phyloP scores from a whole-genome alignment of 2,888 invertebrate species.

The Linnaemya tessellans region DNA sequence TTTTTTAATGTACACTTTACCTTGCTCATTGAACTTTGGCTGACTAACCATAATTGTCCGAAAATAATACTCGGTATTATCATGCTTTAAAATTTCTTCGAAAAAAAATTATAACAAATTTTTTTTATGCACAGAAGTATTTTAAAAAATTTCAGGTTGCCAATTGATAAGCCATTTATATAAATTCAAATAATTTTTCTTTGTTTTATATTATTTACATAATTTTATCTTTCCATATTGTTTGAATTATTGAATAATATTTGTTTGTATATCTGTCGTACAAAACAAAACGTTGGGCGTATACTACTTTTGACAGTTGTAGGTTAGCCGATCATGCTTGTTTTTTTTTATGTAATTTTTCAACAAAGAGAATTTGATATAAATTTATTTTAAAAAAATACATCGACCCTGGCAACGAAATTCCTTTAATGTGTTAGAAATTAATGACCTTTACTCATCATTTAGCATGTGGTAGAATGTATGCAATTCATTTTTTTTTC shows the following conservation, averaged over 20 bases:
- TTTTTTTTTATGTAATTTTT: neutral
- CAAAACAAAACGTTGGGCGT: slow-evolving; percentile 46
- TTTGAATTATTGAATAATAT: neutral
- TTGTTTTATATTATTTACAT: too few species aligned
- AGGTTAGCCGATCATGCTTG: slow-evolving; percentile 57
- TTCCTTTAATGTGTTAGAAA: neutral
- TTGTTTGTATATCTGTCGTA: slow-evolving; percentile 18
- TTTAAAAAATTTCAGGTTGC: too few species aligned
- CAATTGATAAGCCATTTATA: too few species aligned
- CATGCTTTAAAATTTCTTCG: too few species aligned
- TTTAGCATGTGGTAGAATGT: slow-evolving; percentile 28
- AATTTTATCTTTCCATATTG: too few species aligned
- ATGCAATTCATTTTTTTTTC: slow-evolving; percentile 12
- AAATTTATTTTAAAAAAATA: slow-evolving; percentile 15
- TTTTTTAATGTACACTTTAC: too few species aligned
- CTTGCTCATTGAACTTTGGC: too few species aligned
- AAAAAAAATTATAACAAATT: too few species aligned
- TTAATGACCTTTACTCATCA: slow-evolving; percentile 32
- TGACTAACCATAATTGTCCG: too few species aligned
- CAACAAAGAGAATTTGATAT: slow-evolving; percentile 3
- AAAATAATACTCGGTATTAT: too few species aligned
- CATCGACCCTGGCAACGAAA: slow-evolving; percentile 34
- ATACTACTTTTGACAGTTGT: slow-evolving; percentile 57
- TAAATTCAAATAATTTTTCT: too few species aligned
- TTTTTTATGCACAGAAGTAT: too few species aligned